Evolutionary conservation across 2,797 vertebrate species (phyloP).

Genomic region (Balearica regulorum): DNA sequence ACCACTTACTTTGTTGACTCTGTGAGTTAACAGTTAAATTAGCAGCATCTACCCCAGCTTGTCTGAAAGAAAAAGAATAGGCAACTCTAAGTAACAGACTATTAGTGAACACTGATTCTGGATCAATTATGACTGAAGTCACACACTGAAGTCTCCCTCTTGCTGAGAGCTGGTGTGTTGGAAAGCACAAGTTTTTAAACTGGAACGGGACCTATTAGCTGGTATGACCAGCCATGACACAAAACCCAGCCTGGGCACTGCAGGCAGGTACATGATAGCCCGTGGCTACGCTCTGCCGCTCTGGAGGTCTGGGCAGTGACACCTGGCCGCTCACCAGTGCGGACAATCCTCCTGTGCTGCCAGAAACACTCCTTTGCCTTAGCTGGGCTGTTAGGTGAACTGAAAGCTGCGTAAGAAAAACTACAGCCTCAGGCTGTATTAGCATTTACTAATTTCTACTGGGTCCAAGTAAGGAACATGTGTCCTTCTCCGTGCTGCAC

Average conservation of each 20-base stretch:
- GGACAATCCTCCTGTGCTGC: background rate
- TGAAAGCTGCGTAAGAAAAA: background rate
- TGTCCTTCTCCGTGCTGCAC: background rate
- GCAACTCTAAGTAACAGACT: background rate
- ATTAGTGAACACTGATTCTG: background rate
- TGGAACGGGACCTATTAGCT: background rate
- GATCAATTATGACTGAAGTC: background rate
- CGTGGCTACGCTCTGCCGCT: background rate
- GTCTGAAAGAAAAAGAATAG: background rate
- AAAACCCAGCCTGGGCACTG: background rate
- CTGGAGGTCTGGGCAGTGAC: background rate
- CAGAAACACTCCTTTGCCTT: background rate
- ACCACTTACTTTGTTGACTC: background rate
- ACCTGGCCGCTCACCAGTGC: background rate
- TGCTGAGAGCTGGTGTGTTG: background rate
- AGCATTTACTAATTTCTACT: background rate
- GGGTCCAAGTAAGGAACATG: background rate
- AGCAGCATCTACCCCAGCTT: background rate
- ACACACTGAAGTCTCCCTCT: background rate
- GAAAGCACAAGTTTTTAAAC: background rate
- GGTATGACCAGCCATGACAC: background rate
- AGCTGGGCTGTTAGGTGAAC: background rate
- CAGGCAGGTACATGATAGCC: rapidly evolving
- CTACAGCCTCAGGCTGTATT: background rate
- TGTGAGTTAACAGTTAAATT: background rate